A percentile compares a stretch with the other conserved stretches of the same genome.
Conservation (phyloP, 2,113 vertebrate species). For the Cavia porcellus region DNA sequence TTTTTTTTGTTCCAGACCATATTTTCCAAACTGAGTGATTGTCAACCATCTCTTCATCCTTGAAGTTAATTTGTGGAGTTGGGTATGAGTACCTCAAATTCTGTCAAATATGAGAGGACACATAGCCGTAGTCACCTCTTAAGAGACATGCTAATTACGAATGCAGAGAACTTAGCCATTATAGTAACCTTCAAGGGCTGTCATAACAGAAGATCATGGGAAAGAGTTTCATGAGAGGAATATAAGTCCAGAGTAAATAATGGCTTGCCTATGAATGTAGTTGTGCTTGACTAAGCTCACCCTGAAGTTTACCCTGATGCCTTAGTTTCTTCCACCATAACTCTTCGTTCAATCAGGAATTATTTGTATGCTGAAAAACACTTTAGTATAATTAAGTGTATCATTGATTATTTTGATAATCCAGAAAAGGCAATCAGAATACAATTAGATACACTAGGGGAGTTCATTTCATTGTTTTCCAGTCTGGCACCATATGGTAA, state of each 20-base stretch:
- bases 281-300: neutral
- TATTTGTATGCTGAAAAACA: neutral
- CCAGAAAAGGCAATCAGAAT: neutral
- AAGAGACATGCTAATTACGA: neutral
- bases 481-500: neutral
- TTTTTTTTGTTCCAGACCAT: neutral
- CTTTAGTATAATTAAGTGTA: neutral
- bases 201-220: neutral
- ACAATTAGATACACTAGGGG: slow-evolving; percentile 12
- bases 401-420: slow-evolving; percentile 26
- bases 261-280: neutral
- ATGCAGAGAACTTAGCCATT: neutral
- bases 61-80: neutral
- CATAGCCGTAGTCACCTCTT: neutral
- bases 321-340: neutral
- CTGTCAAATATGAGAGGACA: neutral
- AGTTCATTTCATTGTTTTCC: slow-evolving; percentile 30
- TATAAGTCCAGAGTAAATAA: neutral
- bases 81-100: neutral
- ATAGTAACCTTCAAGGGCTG: neutral
- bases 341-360: neutral
- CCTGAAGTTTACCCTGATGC: neutral
- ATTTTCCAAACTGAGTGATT: neutral
- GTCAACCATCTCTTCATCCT: neutral
- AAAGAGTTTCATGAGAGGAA: neutral